Conservation (phyloP, 2,888 invertebrate genomes). For the Erebia epiphron region DNA sequence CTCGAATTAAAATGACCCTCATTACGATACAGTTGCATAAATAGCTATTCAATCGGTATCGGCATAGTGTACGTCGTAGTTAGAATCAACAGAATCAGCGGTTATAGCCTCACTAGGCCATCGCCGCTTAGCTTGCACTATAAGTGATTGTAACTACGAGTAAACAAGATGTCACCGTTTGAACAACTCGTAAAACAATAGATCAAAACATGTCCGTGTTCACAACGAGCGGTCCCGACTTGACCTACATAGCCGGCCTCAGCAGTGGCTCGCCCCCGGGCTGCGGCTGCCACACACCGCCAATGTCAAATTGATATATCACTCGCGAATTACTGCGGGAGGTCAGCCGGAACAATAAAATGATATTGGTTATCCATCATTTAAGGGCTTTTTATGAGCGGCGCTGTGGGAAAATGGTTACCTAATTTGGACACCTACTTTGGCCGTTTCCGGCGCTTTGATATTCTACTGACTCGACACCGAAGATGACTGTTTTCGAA, state of each 20-base stretch:
- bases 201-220: slow-evolving; percentile 12
- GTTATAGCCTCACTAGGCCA: no score
- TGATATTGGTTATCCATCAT: slow-evolving; percentile 23
- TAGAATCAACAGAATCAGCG: no score
- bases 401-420: not conserved
- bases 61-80: no score
- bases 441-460: not conserved
- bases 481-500: no score
- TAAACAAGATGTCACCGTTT: no score
- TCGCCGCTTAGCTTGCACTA: not conserved
- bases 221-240: slow-evolving; percentile 16
- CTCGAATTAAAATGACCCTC: no score
- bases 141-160: no score
- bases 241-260: slow-evolving; percentile 31
- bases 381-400: slow-evolving; percentile 31
- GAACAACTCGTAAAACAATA: not conserved
- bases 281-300: slow-evolving; percentile 29
- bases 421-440: not conserved
- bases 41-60: no score
- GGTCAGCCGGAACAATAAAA: slow-evolving; percentile 39
- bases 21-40: no score
- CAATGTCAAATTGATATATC: slow-evolving; percentile 43
- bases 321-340: slow-evolving; percentile 36
- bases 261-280: not conserved
- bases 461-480: no score